phyloP scores from a whole-genome alignment of 2,888 invertebrate species.

The Patella ulyssiponensis region DNA sequence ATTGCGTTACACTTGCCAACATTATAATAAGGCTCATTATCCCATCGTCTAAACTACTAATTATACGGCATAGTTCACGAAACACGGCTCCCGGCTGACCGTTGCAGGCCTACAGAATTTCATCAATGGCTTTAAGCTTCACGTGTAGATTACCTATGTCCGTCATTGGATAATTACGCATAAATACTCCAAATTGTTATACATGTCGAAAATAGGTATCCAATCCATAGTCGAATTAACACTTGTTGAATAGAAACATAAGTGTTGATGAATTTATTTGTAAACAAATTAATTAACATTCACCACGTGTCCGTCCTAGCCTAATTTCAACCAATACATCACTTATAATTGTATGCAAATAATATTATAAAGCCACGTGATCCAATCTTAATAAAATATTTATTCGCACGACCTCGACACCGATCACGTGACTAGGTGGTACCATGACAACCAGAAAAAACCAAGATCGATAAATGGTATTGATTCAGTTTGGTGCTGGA shows the following conservation, averaged over 20 bases:
- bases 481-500: neutral
- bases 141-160: conserved; percentile 12
- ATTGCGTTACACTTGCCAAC: neutral
- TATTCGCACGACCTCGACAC: conserved; percentile 25
- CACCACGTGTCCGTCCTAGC: conserved; percentile 4
- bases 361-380: conserved; percentile 9
- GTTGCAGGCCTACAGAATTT: neutral
- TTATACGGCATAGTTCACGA: neutral
- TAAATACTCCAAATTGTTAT: conserved; percentile 3
- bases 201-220: neutral
- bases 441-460: conserved; percentile 27
- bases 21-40: conserved; percentile 8
- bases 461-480: conserved; percentile 16
- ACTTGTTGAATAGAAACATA: neutral
- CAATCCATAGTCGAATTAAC: neutral
- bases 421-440: conserved; percentile 19
- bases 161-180: conserved; percentile 5
- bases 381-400: conserved; percentile 29
- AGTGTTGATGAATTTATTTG: neutral
- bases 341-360: conserved; percentile 10
- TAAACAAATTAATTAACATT: conserved; percentile 5
- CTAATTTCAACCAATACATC: conserved; percentile 9
- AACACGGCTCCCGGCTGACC: neutral
- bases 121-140: conserved; percentile 6
- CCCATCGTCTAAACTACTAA: neutral